Evolutionary conservation across 2,113 vertebrate genomes (phyloP).

Genomic region (Progne subis): DNA sequence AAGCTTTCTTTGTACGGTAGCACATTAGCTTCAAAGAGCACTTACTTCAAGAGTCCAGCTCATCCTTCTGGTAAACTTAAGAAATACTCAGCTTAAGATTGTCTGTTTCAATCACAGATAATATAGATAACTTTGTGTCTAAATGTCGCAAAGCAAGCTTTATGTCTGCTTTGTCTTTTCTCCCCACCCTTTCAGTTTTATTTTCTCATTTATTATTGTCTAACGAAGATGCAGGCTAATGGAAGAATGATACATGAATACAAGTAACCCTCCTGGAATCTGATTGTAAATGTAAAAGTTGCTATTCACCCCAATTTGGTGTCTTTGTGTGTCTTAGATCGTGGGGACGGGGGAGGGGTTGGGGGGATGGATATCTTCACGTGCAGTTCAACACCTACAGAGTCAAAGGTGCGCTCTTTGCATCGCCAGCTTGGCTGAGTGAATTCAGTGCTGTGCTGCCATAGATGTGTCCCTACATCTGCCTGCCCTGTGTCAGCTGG

Average conservation of each 20-base stretch:
- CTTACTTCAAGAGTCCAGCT: conserved; percentile 81
- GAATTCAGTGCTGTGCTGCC: not conserved
- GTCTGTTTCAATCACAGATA: conserved; percentile 69
- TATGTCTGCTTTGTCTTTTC: conserved; percentile 50
- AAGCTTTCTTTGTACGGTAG: conserved; percentile 74
- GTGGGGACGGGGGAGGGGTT: no score
- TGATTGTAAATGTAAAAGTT: conserved; percentile 42
- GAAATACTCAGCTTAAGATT: conserved; percentile 77
- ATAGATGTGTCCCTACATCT: not conserved
- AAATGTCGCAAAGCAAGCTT: conserved; percentile 58
- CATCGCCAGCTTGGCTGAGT: not conserved
- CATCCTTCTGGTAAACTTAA: conserved; percentile 80
- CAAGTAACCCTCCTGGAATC: conserved; percentile 14
- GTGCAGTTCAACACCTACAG: not conserved
- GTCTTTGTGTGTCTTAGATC: not conserved
- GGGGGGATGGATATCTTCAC: not conserved
- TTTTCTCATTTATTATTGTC: conserved; percentile 70
- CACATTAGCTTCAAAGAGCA: conserved; percentile 75
- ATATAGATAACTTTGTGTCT: conserved; percentile 70
- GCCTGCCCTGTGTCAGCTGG: not conserved
- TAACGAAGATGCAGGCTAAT: conserved; percentile 66
- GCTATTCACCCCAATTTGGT: not conserved
- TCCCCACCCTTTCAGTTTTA: conserved; percentile 36
- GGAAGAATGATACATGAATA: conserved; percentile 48
- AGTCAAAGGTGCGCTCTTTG: fast-evolving